A percentile compares a stretch with the other conserved stretches of the same genome.
phyloP scores from a whole-genome alignment of 1,140 invertebrate genomes.

The Apocrypta bakeri region DNA sequence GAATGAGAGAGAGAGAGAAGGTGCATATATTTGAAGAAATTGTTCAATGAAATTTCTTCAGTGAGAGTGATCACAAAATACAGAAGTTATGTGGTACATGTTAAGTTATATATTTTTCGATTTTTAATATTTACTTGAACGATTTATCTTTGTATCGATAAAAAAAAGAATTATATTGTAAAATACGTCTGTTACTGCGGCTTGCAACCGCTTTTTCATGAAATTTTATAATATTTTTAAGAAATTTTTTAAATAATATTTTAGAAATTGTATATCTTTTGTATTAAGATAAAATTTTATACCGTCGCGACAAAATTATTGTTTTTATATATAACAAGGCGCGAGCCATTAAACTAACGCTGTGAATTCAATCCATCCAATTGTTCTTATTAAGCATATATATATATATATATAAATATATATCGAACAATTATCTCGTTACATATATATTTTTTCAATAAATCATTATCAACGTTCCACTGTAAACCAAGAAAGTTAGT shows the following conservation, averaged over 20 bases:
- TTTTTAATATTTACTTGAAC: constrained; percentile 14
- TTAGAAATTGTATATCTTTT: constrained; percentile 36
- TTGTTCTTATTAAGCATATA: constrained; percentile 37
- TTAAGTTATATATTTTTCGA: constrained; percentile 29
- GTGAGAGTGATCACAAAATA: background rate
- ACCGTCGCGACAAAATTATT: constrained; percentile 30
- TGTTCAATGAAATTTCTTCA: constrained; percentile 22
- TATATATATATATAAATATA: too few relatives aligned
- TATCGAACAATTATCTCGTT: constrained; percentile 42
- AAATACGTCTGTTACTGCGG: constrained; percentile 55
- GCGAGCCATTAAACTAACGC: constrained; percentile 12
- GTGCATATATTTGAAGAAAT: constrained; percentile 24
- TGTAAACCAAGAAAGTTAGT: background rate
- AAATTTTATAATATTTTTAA: constrained; percentile 53
- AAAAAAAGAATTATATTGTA: constrained; percentile 38
- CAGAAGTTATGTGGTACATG: constrained; percentile 4
- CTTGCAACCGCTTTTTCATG: constrained; percentile 16
- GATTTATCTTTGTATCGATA: constrained; percentile 20
- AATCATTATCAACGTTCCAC: constrained; percentile 43
- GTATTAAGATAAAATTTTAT: constrained; percentile 26
- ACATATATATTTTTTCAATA: constrained; percentile 46
- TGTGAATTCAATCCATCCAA: constrained; percentile 43
- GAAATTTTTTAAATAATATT: constrained; percentile 51
- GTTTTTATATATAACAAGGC: constrained; percentile 16
- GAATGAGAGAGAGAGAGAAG: background rate